Evolutionary conservation across 2,888 invertebrate genomes (phyloP), one percentile per base, ranked within the genome.

Genomic region (Melanchra persicariae): DNA sequence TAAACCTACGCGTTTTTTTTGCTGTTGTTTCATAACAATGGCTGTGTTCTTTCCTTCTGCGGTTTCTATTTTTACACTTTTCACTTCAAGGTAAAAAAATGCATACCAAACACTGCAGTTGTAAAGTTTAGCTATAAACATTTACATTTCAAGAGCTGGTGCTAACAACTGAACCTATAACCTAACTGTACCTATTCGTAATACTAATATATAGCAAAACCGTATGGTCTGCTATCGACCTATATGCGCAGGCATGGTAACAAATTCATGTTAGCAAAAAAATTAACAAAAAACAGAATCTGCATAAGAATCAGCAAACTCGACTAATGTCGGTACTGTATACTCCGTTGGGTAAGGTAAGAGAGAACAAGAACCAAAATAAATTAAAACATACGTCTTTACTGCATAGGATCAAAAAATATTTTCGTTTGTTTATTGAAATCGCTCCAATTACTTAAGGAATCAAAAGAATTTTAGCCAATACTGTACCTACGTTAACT

Each of bases 1-100:
- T 72, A 72, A 75, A 76, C 63, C 63, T 60, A 63, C 43, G 70
- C 72, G 68, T 74, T 78, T 77, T 86, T 87, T 88, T 87, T 88
- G 85, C 70, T 70, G 77, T 75, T 73, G 77, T 84, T 86, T 86
- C 81, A 85, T 84, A 87, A 91, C 91, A 91, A 91, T 91, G 84
- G 86, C 79, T 84, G 84, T 82, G 84, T 89, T 85, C 80, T 82
- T 73, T 89, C 84, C 82, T 77, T 87, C 79, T 57, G 63, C 62
- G 70, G 40, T 72, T 83, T 86, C 77, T 83, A 85, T 88, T 90
- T 89, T 84, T 85, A 77, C 65, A 68, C 57, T 79, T 82, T 85
- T 79, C 84, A 74, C 75, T 78, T 66, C 26, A 52, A 49, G 30
- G 67, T 65, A 58, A 51, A n/a, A 73, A 79, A 55, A 77, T 24